These are phyloP conservation scores for Bursaphelenchus mucronatus DNA, from an alignment of 1,140 invertebrate genomes.

Conservation along the genomic window DNA sequence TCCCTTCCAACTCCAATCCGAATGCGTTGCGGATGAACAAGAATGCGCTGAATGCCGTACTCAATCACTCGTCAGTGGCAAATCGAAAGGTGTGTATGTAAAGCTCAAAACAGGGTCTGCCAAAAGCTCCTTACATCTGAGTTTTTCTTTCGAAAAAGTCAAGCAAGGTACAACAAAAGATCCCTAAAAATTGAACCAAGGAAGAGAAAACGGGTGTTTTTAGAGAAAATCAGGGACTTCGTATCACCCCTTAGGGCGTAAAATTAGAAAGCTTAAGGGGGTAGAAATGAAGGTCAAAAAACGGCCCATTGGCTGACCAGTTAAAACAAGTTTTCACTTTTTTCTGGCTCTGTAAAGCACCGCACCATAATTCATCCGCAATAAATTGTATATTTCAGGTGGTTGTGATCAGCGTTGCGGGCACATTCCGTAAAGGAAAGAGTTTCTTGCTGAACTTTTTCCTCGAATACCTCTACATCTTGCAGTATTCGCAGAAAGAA, in stretches of 20 bases:
- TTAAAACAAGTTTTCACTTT: neutral
- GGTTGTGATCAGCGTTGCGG: constrained; percentile 86
- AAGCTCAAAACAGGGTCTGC: no score
- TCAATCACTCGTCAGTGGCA: constrained; percentile 43
- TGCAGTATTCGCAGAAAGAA: constrained; percentile 52
- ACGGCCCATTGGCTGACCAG: constrained; percentile 8
- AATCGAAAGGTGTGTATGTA: constrained; percentile 48
- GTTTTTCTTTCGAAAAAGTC: no score
- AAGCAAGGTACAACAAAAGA: no score
- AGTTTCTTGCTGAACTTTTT: constrained; percentile 88
- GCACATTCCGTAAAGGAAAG: constrained; percentile 94
- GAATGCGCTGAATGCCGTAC: constrained; percentile 44
- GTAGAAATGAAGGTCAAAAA: neutral
- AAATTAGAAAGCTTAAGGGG: no score
- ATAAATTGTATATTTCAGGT: constrained; percentile 64
- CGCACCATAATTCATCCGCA: constrained; percentile 2
- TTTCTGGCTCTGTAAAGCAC: neutral
- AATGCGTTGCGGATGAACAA: constrained; percentile 46
- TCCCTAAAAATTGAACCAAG: no score
- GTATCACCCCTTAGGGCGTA: no score
- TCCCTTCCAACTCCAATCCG: constrained; percentile 40
- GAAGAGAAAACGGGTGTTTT: no score
- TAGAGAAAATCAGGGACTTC: no score
- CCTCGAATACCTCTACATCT: constrained; percentile 69
- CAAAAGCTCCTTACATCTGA: no score